Base-by-base conservation (phyloP, 2,888 invertebrate genomes). In the Phragmatobia fuliginosa region DNA sequence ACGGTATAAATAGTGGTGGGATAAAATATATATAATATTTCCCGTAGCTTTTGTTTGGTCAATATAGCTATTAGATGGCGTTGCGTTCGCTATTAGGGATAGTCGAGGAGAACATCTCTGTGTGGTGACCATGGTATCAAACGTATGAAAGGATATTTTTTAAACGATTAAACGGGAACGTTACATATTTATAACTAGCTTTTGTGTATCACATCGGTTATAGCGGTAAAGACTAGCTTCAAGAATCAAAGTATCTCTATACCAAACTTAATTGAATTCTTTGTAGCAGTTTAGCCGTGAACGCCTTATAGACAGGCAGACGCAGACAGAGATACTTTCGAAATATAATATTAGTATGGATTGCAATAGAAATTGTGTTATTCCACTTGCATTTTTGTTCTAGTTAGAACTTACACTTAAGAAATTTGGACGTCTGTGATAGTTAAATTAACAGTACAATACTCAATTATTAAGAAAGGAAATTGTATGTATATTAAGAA, bases 61-160 rank as follows among this genome's bases (percentile, higher is more conserved):
- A 91, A 91, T 92, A 91, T 89, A 89, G 92, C 89, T 90, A 92
- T 91, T 91, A 90, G 88, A 86, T 84, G 88, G 88, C 86, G 87
- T 85, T 87, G 87, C 80, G 86, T 81, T 83, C 81, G 85, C 87
- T 86, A 88, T 91, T 88, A 90, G 87, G 71, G 87, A 85, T 85
- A 83, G 83, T 84, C 74, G 68, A 78, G 78, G 74, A 82, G 82
- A 84, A 84, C 83, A 81, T 82, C 72, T 67, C 70, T 21, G 38
- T 80, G 52, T 14, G 68, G 84, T 83, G 76, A 79, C 87, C 84
- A 87, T 77, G 66, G 16, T 61, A 77, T 65, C 2, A 59, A 52
- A 31, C 10, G 16, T 60, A 18, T n/a, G 14, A 8, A 6, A 2
- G 32, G 33, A 28, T 38, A 18, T 64, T 16, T 64, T 28, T 64